Evolutionary conservation across 2,113 vertebrate species (phyloP).

Genomic region (Pelobates fuscus): DNA sequence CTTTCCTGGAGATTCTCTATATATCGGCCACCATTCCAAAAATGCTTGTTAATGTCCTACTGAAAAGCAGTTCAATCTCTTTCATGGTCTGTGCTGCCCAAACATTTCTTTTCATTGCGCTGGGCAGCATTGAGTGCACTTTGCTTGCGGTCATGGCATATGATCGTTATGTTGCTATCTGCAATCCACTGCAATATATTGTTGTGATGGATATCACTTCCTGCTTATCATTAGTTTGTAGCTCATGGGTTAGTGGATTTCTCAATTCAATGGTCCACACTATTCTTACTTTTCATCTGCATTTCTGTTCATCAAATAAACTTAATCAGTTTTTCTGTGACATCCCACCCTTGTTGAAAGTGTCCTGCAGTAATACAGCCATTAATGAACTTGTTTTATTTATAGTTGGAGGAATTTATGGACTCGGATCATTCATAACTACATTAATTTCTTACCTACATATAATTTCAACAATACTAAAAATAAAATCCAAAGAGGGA

Average conservation of each 20-base stretch:
- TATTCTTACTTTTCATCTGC: constrained; percentile 19
- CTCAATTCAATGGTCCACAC: constrained; percentile 40
- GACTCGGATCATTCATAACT: constrained; percentile 53
- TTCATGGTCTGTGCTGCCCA: constrained; percentile 49
- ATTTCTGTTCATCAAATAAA: constrained; percentile 53
- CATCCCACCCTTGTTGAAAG: constrained; percentile 50
- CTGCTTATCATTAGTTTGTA: constrained; percentile 53
- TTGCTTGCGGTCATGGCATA: constrained; percentile 59
- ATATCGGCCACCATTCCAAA: constrained; percentile 55
- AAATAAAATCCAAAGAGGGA: constrained; percentile 51
- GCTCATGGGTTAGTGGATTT: constrained; percentile 49
- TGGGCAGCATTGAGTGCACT: constrained; percentile 56
- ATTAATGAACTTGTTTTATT: constrained; percentile 45
- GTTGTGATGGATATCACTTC: constrained; percentile 54
- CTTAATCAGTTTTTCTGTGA: constrained; percentile 63
- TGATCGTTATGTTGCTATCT: constrained; percentile 60
- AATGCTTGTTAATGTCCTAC: constrained; percentile 52
- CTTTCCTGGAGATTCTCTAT: constrained; percentile 57
- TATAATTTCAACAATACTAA: constrained; percentile 54
- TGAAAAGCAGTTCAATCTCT: constrained; percentile 44
- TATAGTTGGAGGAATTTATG: constrained; percentile 51
- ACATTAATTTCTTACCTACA: constrained; percentile 52
- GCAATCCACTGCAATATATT: constrained; percentile 52
- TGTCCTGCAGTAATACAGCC: constrained; percentile 38
- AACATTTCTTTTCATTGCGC: constrained; percentile 53